These are phyloP conservation scores for Archilochus colubris DNA, from an alignment of 2,113 vertebrate genomes.

Conservation along the genomic window DNA sequence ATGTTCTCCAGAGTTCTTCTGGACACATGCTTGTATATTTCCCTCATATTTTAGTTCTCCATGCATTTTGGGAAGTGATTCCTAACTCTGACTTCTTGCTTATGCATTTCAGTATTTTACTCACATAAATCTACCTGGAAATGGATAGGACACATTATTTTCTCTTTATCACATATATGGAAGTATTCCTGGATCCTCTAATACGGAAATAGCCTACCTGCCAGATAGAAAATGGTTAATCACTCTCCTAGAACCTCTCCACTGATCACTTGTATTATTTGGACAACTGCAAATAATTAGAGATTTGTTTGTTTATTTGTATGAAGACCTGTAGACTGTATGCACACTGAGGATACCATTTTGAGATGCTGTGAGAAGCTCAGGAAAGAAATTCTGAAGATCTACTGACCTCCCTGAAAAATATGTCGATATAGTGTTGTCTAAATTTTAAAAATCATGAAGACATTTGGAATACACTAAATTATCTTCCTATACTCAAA, in stretches of 20 bases:
- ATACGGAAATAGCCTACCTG: background rate
- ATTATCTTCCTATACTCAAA: background rate
- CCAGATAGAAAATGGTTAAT: background rate
- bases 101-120: background rate
- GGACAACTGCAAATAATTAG: background rate
- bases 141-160: background rate
- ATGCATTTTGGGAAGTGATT: background rate
- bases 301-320: background rate
- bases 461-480: background rate
- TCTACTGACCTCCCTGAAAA: background rate
- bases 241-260: background rate
- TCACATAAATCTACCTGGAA: background rate
- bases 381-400: background rate
- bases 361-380: background rate
- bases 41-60: background rate
- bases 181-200: background rate
- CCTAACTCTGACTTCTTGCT: background rate
- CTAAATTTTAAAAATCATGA: background rate
- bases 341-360: background rate
- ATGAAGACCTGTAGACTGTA: background rate
- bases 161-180: background rate
- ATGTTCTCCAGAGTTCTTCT: background rate
- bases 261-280: background rate
- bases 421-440: background rate
- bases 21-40: background rate